Evolutionary conservation across 37 sponge, comb jelly and placozoan species (phyloP).

Genomic region (Petrosia ficiformis): DNA sequence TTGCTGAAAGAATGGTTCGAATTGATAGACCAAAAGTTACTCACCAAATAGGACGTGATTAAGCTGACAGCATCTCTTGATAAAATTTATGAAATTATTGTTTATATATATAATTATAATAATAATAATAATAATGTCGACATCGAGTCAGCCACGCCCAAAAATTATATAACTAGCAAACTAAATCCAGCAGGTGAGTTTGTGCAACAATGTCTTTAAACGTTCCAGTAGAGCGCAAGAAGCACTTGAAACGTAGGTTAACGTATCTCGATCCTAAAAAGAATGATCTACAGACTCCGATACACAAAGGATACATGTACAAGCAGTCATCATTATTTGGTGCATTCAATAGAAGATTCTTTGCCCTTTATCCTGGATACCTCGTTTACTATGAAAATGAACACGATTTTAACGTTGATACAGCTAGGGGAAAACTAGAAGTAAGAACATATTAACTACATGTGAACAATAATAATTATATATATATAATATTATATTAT

Average conservation of each 20-base stretch:
- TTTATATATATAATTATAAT: too few species aligned
- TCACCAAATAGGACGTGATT: slow-evolving; percentile 15
- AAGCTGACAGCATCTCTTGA: too few species aligned
- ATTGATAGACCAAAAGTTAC: slow-evolving; percentile 75
- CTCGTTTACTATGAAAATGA: slow-evolving; percentile 70
- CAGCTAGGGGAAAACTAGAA: slow-evolving; percentile 12
- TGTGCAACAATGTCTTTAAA: too few species aligned
- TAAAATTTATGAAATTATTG: too few species aligned
- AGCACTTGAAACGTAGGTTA: too few species aligned
- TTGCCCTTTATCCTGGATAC: slow-evolving; percentile 55
- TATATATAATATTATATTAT: too few species aligned
- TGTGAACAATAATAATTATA: not conserved
- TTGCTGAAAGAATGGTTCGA: slow-evolving; percentile 73
- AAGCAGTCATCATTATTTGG: slow-evolving; percentile 50
- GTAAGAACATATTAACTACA: slow-evolving; percentile 15
- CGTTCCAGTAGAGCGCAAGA: too few species aligned
- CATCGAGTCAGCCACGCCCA: too few species aligned
- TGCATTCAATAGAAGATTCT: slow-evolving; percentile 73
- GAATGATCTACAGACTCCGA: slow-evolving; percentile 20
- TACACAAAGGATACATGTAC: slow-evolving; percentile 65
- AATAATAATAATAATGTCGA: too few species aligned
- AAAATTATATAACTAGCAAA: too few species aligned
- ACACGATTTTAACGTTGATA: slow-evolving; percentile 41
- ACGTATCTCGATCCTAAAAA: too few species aligned
- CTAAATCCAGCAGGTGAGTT: too few species aligned